Base-by-base conservation (phyloP, 37 sponge, comb jelly and placozoan genomes). In the Halichondria panicea region DNA sequence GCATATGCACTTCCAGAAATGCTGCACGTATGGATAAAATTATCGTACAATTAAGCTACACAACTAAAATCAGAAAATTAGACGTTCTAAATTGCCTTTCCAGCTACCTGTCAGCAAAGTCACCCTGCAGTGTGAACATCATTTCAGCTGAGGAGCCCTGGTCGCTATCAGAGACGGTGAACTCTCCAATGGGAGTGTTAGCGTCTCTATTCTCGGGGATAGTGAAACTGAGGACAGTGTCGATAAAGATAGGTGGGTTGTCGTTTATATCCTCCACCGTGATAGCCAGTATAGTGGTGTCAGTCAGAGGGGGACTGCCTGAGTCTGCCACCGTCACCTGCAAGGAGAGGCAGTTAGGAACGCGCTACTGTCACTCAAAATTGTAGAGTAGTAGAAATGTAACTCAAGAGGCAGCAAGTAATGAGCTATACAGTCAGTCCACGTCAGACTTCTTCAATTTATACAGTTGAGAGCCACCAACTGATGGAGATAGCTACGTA, bases 281-380 rank as follows among this genome's bases (percentile, higher is more conserved):
- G 39, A 81, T 65, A 7, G 63, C 63, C 24, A 81, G 48, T 9
- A 28, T 60, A 19, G 81, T 54, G 37, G 9, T 46, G 8, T 72
- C 42, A 43, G 81, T 37, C 36, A 81, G 54, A 63, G 77, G 40
- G 21, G 88, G 89, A 38, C 28, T 11, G 3, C 93, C 93, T 1
- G 34, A 36, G 58, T 92, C 93, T 27, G 52, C 35, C 19, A 85
- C 93, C 4, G 43, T 63, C 38, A 92, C 89, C 77, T 77, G 27
- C 3, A 54, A 11, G 19, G 33, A 40, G 44, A 86, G 75, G 31
- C 35, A 31, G 30, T 66, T 85, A 68, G 48, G 5, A 8, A 8
- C 35, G n/a, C n/a, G n/a, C n/a, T n/a, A n/a, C n/a, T n/a, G n/a
- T n/a, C n/a, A n/a, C n/a, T n/a, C n/a, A n/a, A n/a, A n/a, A n/a